Evolutionary conservation across 2,797 vertebrate genomes (phyloP).

Genomic region (Valencia hispanica): DNA sequence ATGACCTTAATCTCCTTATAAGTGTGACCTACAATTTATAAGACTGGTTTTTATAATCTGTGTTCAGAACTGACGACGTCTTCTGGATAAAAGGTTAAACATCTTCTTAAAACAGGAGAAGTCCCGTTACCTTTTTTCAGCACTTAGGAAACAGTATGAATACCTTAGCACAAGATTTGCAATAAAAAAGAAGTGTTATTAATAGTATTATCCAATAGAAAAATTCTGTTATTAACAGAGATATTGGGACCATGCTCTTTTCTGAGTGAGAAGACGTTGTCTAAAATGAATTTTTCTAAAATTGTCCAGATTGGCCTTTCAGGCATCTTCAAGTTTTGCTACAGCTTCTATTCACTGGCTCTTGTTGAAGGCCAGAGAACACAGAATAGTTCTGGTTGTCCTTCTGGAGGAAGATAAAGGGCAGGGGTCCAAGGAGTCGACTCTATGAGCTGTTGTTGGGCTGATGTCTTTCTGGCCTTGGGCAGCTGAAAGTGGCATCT

Average conservation of each 20-base stretch:
- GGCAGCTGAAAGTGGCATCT: conserved; percentile 70
- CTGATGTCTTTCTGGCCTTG: conserved; percentile 68
- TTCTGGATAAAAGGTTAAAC: not conserved
- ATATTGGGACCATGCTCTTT: conserved; percentile 3
- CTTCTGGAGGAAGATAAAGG: conserved; percentile 65
- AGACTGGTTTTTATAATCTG: not conserved
- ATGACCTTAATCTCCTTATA: not conserved
- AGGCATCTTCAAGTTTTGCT: conserved; percentile 60
- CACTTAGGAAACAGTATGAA: not conserved
- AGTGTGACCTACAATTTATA: not conserved
- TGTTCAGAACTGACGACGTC: not conserved
- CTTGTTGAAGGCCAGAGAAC: conserved; percentile 68
- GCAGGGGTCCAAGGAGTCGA: conserved; percentile 55
- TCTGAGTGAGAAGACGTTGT: conserved; percentile 34
- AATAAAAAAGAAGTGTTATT: not conserved
- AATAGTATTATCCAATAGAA: no score
- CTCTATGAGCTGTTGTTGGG: conserved; percentile 77
- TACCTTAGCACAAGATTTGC: not conserved
- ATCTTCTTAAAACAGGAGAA: not conserved
- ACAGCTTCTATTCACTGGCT: conserved; percentile 65
- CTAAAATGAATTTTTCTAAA: conserved; percentile 37
- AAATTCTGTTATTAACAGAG: not conserved
- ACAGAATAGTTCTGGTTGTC: conserved; percentile 43
- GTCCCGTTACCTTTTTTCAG: not conserved
- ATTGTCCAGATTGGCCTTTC: conserved; percentile 39